A percentile compares a stretch with the other conserved stretches of the same genome.
Conservation (phyloP, 2,113 vertebrate species). For the Charina bottae region DNA sequence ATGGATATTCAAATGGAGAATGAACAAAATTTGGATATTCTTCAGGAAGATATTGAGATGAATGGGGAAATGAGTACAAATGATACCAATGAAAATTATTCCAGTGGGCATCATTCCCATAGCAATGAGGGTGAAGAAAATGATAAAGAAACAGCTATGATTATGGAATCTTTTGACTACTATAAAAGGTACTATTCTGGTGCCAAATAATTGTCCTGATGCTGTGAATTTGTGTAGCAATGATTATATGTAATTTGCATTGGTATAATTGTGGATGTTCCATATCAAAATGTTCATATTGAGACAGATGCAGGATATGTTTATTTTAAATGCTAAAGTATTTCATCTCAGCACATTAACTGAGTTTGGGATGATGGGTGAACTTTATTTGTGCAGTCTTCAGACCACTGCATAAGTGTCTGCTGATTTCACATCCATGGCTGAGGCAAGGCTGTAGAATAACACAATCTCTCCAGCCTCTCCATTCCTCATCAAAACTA, state of each 20-base stretch:
- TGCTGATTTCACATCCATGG: background rate
- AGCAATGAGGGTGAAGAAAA: slow-evolving; percentile 80
- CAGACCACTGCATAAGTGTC: background rate
- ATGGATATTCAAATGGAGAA: slow-evolving; percentile 74
- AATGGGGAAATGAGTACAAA: slow-evolving; percentile 83
- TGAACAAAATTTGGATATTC: slow-evolving; percentile 56
- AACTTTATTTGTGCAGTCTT: background rate
- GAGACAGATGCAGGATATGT: background rate
- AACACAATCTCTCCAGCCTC: background rate
- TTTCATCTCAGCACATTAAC: background rate
- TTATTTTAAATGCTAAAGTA: background rate
- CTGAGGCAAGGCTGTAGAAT: background rate
- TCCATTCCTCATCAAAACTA: background rate
- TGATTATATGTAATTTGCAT: background rate
- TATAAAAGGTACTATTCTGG: slow-evolving; percentile 82
- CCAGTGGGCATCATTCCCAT: slow-evolving; percentile 77
- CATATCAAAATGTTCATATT: background rate
- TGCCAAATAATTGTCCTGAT: background rate
- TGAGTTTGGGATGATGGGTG: background rate
- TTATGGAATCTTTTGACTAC: slow-evolving; percentile 77
- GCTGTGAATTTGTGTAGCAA: background rate
- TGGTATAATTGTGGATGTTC: background rate
- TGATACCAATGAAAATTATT: slow-evolving; percentile 75
- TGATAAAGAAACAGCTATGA: slow-evolving; percentile 79
- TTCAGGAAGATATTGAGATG: slow-evolving; percentile 89